Evolutionary conservation across 1,140 invertebrate genomes (phyloP), one percentile per base, ranked within the genome.

Genomic region (Mycetomoellerius zeteki): DNA sequence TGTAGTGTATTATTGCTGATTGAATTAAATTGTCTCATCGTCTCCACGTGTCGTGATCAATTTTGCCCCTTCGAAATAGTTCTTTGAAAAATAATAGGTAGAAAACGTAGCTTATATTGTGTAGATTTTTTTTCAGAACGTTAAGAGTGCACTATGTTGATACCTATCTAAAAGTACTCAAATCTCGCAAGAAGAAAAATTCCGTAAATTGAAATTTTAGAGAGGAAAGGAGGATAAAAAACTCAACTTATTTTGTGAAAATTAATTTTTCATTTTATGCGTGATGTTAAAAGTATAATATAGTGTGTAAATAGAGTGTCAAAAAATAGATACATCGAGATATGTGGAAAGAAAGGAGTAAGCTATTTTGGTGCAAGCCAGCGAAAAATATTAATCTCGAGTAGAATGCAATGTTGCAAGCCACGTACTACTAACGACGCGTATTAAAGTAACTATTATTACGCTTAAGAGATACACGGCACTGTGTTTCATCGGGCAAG

Each of bases 1-100:
- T 94, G 91, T 94, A 94, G 87, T 81, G 88, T 82, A 67, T 81
- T 92, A 91, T 92, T 91, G 82, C 89, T 56, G 52, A 69, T 76
- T 76, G 6, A 92, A 94, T 92, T 93, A 94, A 93, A 94, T 91
- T 90, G 27, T 85, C 52, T 88, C 37, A 77, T 7, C 12, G 81
- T 85, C 62, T 58, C 7, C 7, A 47, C 6, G 1, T 67, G 50
- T 58, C 37, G 37, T 80, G 2, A 27, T 64, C 21, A 56, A 73
- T 87, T 7, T 56, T 67, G 43, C 0, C 4, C 33, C n/a, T 14
- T 50, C 27, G 6, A 54, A 65, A 33, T 50, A 30, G 2, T 71
- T 24, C 14, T 6, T 52, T 33, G 21, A 30, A 33, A 78, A 47
- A 80, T 47, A 50, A 33, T 30, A 33, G 19, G 10, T 64, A 62